A percentile compares a stretch with the other conserved stretches of the same genome.
Conservation (phyloP, 2,113 vertebrate genomes). For the Carassius auratus region DNA sequence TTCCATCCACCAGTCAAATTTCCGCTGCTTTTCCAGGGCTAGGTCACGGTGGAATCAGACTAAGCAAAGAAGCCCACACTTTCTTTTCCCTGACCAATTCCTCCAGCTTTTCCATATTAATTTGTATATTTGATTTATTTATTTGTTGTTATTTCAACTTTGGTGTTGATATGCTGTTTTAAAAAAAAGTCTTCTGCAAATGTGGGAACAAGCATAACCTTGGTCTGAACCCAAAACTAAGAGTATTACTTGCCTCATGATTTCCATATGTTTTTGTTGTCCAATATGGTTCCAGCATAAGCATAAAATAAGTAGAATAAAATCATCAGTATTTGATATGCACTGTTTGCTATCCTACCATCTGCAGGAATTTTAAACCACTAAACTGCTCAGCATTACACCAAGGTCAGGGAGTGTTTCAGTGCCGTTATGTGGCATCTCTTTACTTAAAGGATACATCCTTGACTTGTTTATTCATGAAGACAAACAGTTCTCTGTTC, state of each 20-base stretch:
- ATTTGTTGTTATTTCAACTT: background rate
- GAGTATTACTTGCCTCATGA: background rate
- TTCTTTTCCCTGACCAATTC: no score
- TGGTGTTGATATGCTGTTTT: background rate
- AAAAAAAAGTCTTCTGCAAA: background rate
- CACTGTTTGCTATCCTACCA: background rate
- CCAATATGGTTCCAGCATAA: background rate
- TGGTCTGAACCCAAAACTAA: background rate
- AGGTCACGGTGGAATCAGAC: background rate
- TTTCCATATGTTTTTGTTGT: slow-evolving; percentile 12
- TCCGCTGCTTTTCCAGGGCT: background rate
- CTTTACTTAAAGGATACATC: slow-evolving; percentile 9
- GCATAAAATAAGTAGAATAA: background rate
- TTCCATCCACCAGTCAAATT: background rate
- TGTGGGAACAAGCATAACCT: background rate
- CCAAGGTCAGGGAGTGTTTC: slow-evolving; percentile 8
- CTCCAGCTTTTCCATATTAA: background rate
- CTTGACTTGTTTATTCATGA: slow-evolving; percentile 50
- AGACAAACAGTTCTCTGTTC: slow-evolving; percentile 24
- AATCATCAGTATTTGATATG: background rate
- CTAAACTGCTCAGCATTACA: slow-evolving; percentile 14
- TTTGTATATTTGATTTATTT: background rate
- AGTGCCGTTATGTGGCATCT: slow-evolving; percentile 32
- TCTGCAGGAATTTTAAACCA: background rate
- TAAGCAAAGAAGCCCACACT: background rate